phyloP scores from a whole-genome alignment of 1,140 invertebrate genomes.

The Heliconius nattereri region DNA sequence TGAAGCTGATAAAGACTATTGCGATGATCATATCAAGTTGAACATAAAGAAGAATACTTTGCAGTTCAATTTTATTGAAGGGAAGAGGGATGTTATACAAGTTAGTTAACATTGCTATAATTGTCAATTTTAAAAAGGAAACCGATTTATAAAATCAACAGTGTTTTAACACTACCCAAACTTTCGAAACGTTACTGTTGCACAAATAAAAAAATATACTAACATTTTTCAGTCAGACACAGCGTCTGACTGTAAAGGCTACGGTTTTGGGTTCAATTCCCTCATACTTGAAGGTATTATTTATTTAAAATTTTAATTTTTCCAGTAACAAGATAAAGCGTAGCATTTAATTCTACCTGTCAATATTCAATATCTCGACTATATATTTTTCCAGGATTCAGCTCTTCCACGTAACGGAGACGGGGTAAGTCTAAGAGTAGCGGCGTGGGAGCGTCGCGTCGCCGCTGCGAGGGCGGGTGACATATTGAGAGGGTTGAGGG shows the following conservation, averaged over 20 bases:
- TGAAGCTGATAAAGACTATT: constrained; percentile 55
- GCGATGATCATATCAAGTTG: constrained; percentile 60
- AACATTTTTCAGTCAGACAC: too few relatives aligned
- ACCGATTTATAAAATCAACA: not conserved
- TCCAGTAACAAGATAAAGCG: too few relatives aligned
- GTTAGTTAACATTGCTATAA: constrained; percentile 42
- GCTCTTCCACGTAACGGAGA: constrained; percentile 48
- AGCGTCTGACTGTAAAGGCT: too few relatives aligned
- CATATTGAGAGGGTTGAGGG: constrained; percentile 82
- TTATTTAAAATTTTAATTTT: too few relatives aligned
- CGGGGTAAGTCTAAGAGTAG: constrained; percentile 81
- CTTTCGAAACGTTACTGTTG: too few relatives aligned
- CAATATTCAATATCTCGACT: too few relatives aligned
- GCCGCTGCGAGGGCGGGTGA: constrained; percentile 83
- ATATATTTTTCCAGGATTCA: constrained; percentile 46
- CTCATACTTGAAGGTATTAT: too few relatives aligned
- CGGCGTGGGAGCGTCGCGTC: constrained; percentile 83
- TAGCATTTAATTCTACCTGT: too few relatives aligned
- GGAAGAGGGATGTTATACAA: constrained; percentile 82
- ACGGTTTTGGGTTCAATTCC: too few relatives aligned
- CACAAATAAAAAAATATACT: too few relatives aligned
- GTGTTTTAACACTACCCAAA: too few relatives aligned
- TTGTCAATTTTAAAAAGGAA: too few relatives aligned
- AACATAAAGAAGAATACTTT: constrained; percentile 75
- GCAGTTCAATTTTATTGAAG: constrained; percentile 79